These are phyloP conservation scores for Drosophila eugracilis DNA, from an alignment of 1,140 invertebrate genomes.

Conservation along the genomic window DNA sequence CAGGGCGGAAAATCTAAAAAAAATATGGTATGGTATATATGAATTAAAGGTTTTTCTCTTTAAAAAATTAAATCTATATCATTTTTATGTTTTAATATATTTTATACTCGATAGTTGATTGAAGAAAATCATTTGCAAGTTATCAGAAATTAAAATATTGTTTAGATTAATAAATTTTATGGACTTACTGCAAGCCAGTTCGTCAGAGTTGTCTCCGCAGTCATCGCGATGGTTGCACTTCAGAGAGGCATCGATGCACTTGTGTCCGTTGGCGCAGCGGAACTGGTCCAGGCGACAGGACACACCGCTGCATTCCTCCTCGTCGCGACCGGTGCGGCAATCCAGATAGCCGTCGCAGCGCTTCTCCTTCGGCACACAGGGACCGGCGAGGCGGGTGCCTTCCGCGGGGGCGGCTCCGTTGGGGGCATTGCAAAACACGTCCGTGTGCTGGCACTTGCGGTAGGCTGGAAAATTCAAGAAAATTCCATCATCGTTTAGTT, in stretches of 20 bases:
- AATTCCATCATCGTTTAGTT: not conserved
- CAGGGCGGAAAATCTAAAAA: conserved; percentile 94
- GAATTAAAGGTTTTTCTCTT: too few species aligned
- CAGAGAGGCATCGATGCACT: conserved; percentile 92
- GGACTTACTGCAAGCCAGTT: conserved; percentile 91
- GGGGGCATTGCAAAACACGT: conserved; percentile 91
- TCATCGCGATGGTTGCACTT: conserved; percentile 96
- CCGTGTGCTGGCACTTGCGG: conserved; percentile 92
- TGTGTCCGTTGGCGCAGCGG: conserved; percentile 92
- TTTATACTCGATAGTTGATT: too few species aligned
- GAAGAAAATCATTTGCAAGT: too few species aligned
- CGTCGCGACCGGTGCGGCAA: conserved; percentile 94
- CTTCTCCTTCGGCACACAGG: conserved; percentile 94
- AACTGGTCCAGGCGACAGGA: conserved; percentile 95
- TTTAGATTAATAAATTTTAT: too few species aligned
- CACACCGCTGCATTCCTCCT: conserved; percentile 91
- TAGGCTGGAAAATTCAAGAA: conserved; percentile 88
- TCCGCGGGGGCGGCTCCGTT: conserved; percentile 82
- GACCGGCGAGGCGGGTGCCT: conserved; percentile 86
- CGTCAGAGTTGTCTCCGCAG: conserved; percentile 95
- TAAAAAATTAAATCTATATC: too few species aligned
- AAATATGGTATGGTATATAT: too few species aligned
- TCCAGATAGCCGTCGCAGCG: conserved; percentile 95
- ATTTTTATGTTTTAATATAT: too few species aligned
- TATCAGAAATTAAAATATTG: too few species aligned